These are phyloP conservation scores for Sycophila texana DNA, from an alignment of 2,888 invertebrate species.

Conservation along the genomic window DNA sequence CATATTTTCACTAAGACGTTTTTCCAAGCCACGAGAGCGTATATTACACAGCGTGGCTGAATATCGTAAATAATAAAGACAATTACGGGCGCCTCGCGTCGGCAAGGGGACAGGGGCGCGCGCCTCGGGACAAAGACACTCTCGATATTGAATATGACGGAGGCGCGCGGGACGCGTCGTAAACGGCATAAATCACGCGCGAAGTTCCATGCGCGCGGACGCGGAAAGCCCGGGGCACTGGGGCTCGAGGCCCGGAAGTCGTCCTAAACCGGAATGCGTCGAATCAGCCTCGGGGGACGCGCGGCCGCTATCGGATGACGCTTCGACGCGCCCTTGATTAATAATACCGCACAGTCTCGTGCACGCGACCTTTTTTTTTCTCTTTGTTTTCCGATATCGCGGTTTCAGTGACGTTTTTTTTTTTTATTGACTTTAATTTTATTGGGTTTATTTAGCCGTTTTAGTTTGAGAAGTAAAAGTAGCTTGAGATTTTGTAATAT, in stretches of 20 bases:
- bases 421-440: no score
- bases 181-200: slow-evolving; percentile 61
- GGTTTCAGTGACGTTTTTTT: no score
- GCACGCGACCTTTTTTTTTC: not conserved
- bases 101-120: not conserved
- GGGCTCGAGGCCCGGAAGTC: slow-evolving; percentile 64
- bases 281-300: slow-evolving; percentile 13
- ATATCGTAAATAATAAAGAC: slow-evolving; percentile 52
- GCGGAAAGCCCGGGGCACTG: slow-evolving; percentile 58
- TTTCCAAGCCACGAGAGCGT: no score
- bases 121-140: slow-evolving; percentile 42
- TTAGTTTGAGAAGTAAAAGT: no score
- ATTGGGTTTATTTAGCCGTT: no score
- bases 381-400: no score
- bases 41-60: not conserved
- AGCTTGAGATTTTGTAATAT: no score
- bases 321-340: slow-evolving; percentile 7
- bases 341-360: slow-evolving; percentile 8
- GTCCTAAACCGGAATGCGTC: slow-evolving; percentile 63
- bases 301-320: not conserved
- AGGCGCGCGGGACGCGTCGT: slow-evolving; percentile 38
- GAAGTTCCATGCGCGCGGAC: slow-evolving; percentile 19
- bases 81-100: slow-evolving; percentile 33
- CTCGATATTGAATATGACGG: slow-evolving; percentile 50
- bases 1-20: no score